A percentile compares a stretch with the other conserved stretches of the same genome.
Evolutionary conservation across 1,140 invertebrate species (phyloP).

Genomic region (Drosophila quadrilineata): DNA sequence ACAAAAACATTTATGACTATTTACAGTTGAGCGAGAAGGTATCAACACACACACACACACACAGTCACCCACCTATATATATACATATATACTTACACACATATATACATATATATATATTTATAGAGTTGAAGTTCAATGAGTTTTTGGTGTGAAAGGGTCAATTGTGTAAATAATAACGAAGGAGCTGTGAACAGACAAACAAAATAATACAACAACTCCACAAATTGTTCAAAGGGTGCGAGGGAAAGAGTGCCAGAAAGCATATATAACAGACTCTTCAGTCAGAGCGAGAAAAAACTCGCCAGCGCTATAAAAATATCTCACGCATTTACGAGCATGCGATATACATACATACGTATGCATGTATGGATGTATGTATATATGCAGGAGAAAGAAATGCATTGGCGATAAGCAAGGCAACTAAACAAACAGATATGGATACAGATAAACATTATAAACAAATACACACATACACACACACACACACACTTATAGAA

Average conservation of each 20-base stretch:
- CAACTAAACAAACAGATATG: conserved; percentile 61
- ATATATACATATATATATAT: conserved; percentile 50
- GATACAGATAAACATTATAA: conserved; percentile 26
- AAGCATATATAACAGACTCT: too few species aligned
- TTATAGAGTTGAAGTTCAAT: conserved; percentile 62
- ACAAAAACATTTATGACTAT: conserved; percentile 80
- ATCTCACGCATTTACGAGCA: conserved; percentile 77
- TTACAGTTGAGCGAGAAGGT: conserved; percentile 70
- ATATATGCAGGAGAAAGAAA: conserved; percentile 50
- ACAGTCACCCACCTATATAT: background rate
- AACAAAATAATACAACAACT: conserved; percentile 24
- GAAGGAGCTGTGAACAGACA: conserved; percentile 73
- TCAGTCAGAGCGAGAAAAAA: too few species aligned
- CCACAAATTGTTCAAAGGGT: conserved; percentile 60
- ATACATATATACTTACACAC: conserved; percentile 11
- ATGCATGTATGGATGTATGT: too few species aligned
- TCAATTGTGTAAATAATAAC: conserved; percentile 79
- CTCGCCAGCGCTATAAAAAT: too few species aligned
- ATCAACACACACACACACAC: conserved; percentile 26
- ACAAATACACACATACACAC: conserved; percentile 7
- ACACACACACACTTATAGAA: background rate
- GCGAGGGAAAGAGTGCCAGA: too few species aligned
- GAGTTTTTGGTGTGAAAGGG: conserved; percentile 74
- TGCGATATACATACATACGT: too few species aligned
- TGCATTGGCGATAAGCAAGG: conserved; percentile 68